Percentiles rank a stretch among this genome's conserved stretches.
phyloP scores from a whole-genome alignment of 2,888 invertebrate genomes.

The Pyrocoelia pectoralis region DNA sequence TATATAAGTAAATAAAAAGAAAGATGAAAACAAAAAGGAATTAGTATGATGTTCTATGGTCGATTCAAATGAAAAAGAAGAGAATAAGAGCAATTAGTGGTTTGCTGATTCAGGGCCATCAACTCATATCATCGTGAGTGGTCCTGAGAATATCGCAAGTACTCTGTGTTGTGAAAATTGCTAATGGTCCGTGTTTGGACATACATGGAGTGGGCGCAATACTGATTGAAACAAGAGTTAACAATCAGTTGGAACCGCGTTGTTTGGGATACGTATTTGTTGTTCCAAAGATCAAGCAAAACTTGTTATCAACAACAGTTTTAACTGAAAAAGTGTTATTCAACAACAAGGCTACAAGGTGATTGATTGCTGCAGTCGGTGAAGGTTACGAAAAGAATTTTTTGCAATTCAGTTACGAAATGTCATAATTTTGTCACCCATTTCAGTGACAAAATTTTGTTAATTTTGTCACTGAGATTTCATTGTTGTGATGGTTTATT shows the following conservation, averaged over 20 bases:
- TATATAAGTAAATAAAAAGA: too few species aligned
- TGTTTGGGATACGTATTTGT: background rate
- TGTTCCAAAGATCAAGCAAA: background rate
- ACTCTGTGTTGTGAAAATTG: background rate
- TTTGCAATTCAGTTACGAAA: too few species aligned
- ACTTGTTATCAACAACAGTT: background rate
- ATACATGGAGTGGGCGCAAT: background rate
- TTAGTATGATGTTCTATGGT: background rate
- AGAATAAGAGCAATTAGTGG: background rate
- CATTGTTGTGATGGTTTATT: too few species aligned
- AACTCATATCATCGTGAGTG: conserved; percentile 6
- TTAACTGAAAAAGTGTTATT: conserved; percentile 2
- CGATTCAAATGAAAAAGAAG: background rate
- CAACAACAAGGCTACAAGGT: background rate
- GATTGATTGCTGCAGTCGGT: background rate
- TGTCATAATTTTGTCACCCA: too few species aligned
- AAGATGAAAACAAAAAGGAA: background rate
- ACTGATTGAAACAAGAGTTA: conserved; percentile 2
- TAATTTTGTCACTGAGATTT: too few species aligned
- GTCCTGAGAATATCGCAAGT: background rate
- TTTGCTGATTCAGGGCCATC: conserved; percentile 3
- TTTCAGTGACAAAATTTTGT: too few species aligned
- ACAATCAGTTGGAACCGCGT: background rate
- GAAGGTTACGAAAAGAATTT: background rate
- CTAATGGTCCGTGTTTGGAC: background rate